Percentiles rank a stretch among this genome's conserved stretches.
Conservation (phyloP, 2,888 invertebrate genomes). For the Chrysomela aeneicollis region DNA sequence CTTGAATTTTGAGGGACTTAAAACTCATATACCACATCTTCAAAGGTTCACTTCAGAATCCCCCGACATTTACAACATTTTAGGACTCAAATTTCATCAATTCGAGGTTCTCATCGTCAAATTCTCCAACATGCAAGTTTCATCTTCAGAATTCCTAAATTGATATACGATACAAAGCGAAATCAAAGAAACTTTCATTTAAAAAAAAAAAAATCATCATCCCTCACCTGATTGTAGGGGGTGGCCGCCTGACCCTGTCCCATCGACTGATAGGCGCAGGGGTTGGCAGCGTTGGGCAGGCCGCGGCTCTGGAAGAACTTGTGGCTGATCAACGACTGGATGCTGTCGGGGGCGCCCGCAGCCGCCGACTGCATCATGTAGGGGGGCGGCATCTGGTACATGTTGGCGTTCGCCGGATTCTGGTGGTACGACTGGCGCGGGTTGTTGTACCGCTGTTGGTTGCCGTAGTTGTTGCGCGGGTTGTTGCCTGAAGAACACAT, state of each 20-base stretch:
- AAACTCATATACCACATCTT: no score
- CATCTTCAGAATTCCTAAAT: no score
- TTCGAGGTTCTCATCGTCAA: no score
- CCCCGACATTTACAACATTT: no score
- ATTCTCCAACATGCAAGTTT: no score
- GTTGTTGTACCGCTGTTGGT: conserved; percentile 49
- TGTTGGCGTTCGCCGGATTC: conserved; percentile 52
- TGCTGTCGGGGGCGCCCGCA: conserved; percentile 57
- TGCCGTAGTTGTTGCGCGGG: conserved; percentile 52
- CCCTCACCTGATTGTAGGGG: conserved; percentile 66
- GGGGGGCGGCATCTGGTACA: conserved; percentile 53
- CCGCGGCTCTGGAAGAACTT: conserved; percentile 77
- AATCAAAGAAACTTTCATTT: neutral
- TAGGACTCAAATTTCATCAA: no score
- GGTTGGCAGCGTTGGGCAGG: conserved; percentile 65
- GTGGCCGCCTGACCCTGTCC: conserved; percentile 58
- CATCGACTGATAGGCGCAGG: conserved; percentile 70
- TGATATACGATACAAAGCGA: no score
- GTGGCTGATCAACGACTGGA: conserved; percentile 69
- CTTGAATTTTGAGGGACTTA: no score
- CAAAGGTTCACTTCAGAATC: no score
- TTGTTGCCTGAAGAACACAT: conserved; percentile 60
- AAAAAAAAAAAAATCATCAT: no score
- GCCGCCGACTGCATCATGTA: conserved; percentile 62
- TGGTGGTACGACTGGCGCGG: conserved; percentile 53